Evolutionary conservation across 2,113 vertebrate genomes (phyloP).

Genomic region (Clarias gariepinus): DNA sequence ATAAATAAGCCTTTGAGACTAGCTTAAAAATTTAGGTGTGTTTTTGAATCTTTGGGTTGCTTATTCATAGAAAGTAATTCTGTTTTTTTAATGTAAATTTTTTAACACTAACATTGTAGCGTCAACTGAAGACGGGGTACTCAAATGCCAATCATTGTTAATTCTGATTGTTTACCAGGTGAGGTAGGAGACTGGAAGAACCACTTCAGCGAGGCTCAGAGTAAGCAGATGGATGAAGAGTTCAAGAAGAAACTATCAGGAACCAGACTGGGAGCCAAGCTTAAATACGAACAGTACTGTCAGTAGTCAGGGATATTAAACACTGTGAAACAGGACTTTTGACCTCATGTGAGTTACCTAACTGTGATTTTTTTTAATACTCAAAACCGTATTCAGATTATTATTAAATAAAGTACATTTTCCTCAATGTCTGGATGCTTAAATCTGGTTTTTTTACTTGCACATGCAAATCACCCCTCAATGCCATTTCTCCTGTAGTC

Average conservation of each 20-base stretch:
- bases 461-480: too few relatives aligned
- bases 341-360: background rate
- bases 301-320: slow-evolving; percentile 19
- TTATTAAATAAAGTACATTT: too few relatives aligned
- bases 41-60: too few relatives aligned
- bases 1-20: too few relatives aligned
- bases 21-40: too few relatives aligned
- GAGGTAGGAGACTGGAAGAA: slow-evolving; percentile 68
- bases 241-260: slow-evolving; percentile 65
- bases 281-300: slow-evolving; percentile 67
- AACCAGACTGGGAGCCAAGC: slow-evolving; percentile 57
- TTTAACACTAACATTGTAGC: too few relatives aligned
- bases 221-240: slow-evolving; percentile 71
- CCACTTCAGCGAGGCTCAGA: slow-evolving; percentile 67
- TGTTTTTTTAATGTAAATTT: too few relatives aligned
- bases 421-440: too few relatives aligned
- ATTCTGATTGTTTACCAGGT: slow-evolving; percentile 53
- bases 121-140: background rate
- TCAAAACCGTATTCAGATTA: background rate
- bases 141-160: background rate
- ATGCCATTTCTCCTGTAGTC: too few relatives aligned
- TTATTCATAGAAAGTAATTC: too few relatives aligned
- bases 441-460: too few relatives aligned
- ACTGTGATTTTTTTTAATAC: background rate
- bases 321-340: background rate